Base-by-base conservation (phyloP, 2,797 vertebrate species). In the Centropyge bicolor region DNA sequence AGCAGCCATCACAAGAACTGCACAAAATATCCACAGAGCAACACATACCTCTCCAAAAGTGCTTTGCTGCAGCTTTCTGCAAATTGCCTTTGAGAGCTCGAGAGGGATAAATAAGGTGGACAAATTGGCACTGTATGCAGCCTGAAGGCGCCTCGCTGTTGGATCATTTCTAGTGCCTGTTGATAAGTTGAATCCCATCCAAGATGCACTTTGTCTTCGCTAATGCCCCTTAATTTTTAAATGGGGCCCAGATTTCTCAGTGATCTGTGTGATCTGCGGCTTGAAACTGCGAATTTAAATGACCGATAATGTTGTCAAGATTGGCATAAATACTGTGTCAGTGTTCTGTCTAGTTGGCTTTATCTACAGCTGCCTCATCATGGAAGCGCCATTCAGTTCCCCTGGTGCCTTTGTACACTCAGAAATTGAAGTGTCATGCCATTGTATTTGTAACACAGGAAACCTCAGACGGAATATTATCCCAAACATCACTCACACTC, bases 71-170 rank as follows among this genome's bases (percentile, higher is more conserved):
- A 65, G 31, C 22, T 71, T 59, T 74, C 61, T 65, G 49, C 31
- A 84, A 82, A 89, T 78, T 72, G 54, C 66, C 46, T 83, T 51
- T 2, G 24, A 59, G 51, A 69, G 64, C 69, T 57, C 61, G 46
- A 51, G 38, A 60, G 67, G 73, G 72, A 77, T 64, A 71, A 72
- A 89, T 88, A 46, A 84, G 38, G 52, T 65, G 75, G 74, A 84
- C 78, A 87, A 81, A 88, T 56, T 71, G 36, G 73, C 74, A 65
- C 11, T 49, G 62, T 63, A n/a, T 31, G 49, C 76, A 62, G 36
- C 61, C 68, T 70, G 61, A 78, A 68, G 67, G 60, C 31, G 52
- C 51, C 11, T 66, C 22, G 2, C 41, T 49, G 71, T 51, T 59
- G 43, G 59, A 59, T 83, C 12, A 1, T 38, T 56, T 45, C 55